A percentile compares a stretch with the other conserved stretches of the same genome.
These are phyloP conservation scores for Turdus rufiventris DNA, from an alignment of 2,113 vertebrate genomes.

Conservation along the genomic window DNA sequence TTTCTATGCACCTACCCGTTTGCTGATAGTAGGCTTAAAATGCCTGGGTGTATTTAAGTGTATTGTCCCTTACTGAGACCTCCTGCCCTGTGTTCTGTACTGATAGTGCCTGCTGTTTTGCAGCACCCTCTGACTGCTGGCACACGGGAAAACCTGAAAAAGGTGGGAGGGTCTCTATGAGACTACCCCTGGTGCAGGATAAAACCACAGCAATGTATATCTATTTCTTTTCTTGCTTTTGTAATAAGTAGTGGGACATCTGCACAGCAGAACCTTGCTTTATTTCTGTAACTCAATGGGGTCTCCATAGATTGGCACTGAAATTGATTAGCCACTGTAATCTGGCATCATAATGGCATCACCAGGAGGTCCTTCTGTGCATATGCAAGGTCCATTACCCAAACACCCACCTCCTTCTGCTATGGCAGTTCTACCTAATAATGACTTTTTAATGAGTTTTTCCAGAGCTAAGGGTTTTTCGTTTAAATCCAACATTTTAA, in stretches of 20 bases:
- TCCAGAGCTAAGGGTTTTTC: conserved; percentile 3
- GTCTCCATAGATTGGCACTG: not conserved
- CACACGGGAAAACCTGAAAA: not conserved
- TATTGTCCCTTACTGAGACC: not conserved
- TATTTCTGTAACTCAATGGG: not conserved
- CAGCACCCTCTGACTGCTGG: not conserved
- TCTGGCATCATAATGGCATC: conserved; percentile 28
- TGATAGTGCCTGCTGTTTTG: fast-evolving
- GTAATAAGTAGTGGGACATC: not conserved
- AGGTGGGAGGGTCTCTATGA: not conserved
- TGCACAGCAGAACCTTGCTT: conserved; percentile 26
- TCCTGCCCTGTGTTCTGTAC: not conserved
- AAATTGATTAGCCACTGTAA: conserved; percentile 28
- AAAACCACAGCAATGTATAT: not conserved
- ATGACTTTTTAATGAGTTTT: conserved; percentile 42
- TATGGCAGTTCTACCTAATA: not conserved
- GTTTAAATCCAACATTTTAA: conserved; percentile 32
- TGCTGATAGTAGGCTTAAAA: not conserved
- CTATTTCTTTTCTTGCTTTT: not conserved
- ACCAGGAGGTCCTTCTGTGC: conserved; percentile 52
- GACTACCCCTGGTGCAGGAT: not conserved
- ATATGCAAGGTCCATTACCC: conserved; percentile 44
- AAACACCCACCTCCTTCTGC: conserved; percentile 27
- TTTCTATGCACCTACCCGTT: not conserved
- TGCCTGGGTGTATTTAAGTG: not conserved